Percentiles rank a stretch among this genome's conserved stretches.
Evolutionary conservation across 2,797 vertebrate genomes (phyloP).

Genomic region (Capromys pilorides): DNA sequence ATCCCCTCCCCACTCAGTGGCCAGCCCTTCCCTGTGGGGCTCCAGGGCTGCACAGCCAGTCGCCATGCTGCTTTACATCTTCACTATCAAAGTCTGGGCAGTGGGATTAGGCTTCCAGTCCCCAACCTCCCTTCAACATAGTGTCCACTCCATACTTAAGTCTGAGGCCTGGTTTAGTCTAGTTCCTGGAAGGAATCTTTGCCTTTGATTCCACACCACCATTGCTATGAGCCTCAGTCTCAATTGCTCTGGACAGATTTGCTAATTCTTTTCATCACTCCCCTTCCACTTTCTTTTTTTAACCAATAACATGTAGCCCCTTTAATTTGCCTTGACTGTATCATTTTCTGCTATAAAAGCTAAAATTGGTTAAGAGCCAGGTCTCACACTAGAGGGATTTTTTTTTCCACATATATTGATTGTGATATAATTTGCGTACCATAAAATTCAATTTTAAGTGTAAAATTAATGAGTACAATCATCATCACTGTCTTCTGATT

Average conservation of each 20-base stretch:
- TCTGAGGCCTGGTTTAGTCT: neutral
- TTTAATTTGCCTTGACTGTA: neutral
- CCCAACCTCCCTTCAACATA: slow-evolving; percentile 46
- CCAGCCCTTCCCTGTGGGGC: neutral
- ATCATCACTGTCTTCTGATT: neutral
- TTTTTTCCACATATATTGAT: neutral
- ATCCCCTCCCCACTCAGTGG: slow-evolving; percentile 25
- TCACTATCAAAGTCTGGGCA: slow-evolving; percentile 26
- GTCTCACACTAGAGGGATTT: neutral
- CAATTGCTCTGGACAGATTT: neutral
- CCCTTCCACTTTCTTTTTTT: neutral
- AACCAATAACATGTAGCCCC: neutral
- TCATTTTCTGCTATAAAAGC: slow-evolving; percentile 30
- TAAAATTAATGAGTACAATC: neutral
- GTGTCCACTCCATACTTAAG: neutral
- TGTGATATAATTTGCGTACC: neutral
- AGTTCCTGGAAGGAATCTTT: neutral
- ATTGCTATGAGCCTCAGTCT: neutral
- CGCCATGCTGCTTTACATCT: neutral
- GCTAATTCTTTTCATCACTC: neutral
- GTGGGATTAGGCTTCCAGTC: neutral
- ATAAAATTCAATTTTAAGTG: neutral
- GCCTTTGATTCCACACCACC: slow-evolving; percentile 14
- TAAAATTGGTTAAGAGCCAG: neutral
- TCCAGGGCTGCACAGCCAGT: slow-evolving; percentile 4